Conservation (phyloP, 1,140 invertebrate genomes). For the Metopolophium dirhodum region DNA sequence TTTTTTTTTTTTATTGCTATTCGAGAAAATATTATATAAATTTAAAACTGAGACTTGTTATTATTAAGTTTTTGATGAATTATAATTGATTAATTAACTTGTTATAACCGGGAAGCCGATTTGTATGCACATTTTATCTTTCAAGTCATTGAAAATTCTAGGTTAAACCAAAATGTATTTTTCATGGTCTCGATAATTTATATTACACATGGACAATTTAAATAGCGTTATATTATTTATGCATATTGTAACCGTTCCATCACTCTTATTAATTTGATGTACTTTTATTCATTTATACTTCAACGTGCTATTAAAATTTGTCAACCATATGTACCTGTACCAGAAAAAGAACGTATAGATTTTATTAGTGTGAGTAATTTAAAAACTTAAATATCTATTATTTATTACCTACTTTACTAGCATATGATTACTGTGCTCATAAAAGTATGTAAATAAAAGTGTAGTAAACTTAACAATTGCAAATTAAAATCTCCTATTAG, state of each 20-base stretch:
- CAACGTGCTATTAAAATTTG: not conserved
- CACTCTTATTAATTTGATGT: not conserved
- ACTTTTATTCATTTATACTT: not conserved
- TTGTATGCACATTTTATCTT: not conserved
- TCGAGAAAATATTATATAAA: not conserved
- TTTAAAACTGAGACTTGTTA: not conserved
- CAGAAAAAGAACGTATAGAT: not conserved
- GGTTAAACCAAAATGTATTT: slow-evolving; percentile 10
- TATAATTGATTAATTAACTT: not conserved
- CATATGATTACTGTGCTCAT: not conserved
- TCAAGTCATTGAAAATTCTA: not conserved
- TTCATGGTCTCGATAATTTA: not conserved
- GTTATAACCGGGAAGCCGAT: not conserved
- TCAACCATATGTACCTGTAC: not conserved
- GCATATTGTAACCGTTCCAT: not conserved
- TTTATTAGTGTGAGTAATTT: not conserved
- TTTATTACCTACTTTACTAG: not conserved
- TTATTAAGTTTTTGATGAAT: not conserved
- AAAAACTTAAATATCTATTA: not conserved
- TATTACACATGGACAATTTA: not conserved
- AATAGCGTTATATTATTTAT: not conserved
- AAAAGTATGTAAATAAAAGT: not conserved
- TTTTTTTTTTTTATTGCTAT: not conserved
- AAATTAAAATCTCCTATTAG: not conserved
- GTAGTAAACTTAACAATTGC: not conserved